Percentiles rank a stretch among this genome's conserved stretches.
phyloP scores from a whole-genome alignment of 2,888 invertebrate genomes.

The Drosophila neotestacea region DNA sequence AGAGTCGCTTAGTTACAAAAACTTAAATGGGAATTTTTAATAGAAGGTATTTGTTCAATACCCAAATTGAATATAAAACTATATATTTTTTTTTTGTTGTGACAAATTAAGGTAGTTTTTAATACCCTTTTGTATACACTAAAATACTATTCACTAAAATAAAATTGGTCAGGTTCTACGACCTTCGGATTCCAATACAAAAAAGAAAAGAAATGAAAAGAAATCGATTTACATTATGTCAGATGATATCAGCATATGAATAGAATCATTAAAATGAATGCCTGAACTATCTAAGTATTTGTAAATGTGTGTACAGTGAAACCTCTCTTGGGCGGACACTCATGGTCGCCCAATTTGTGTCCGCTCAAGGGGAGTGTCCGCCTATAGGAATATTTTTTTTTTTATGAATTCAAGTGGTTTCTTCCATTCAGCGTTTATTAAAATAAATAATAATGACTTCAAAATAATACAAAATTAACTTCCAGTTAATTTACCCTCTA shows the following conservation, averaged over 20 bases:
- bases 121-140: background rate
- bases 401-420: too few species aligned
- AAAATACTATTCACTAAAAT: slow-evolving; percentile 16
- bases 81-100: background rate
- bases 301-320: slow-evolving; percentile 49
- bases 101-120: background rate
- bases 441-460: too few species aligned
- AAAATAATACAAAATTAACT: too few species aligned
- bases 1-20: too few species aligned
- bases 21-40: too few species aligned
- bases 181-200: slow-evolving; percentile 30
- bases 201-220: slow-evolving; percentile 37
- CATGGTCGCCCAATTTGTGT: too few species aligned
- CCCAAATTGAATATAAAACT: background rate
- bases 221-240: slow-evolving; percentile 44
- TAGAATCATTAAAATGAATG: slow-evolving; percentile 49
- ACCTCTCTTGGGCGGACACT: too few species aligned
- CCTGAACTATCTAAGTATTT: slow-evolving; percentile 31
- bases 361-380: too few species aligned
- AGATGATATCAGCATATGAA: slow-evolving; percentile 62
- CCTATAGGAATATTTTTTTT: too few species aligned
- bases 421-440: too few species aligned
- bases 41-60: too few species aligned
- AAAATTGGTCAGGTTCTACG: slow-evolving; percentile 40
- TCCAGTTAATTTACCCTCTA: too few species aligned